Conservation (phyloP, 2,113 vertebrate genomes). For the Hucho hucho region DNA sequence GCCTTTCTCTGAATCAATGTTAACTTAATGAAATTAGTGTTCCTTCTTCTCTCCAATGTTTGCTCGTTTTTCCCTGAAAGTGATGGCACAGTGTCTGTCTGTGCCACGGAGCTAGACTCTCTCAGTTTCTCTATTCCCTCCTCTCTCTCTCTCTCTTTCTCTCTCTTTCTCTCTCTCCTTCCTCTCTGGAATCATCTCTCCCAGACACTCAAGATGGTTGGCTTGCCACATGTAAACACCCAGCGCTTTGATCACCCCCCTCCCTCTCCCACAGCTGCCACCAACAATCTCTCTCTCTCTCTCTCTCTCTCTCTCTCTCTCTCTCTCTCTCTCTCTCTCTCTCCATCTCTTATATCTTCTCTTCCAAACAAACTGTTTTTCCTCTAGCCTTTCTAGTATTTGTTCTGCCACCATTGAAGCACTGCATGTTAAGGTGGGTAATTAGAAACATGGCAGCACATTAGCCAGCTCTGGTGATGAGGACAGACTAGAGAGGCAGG, state of each 20-base stretch:
- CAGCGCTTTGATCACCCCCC: constrained; percentile 58
- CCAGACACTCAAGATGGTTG: constrained; percentile 52
- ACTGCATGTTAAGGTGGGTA: constrained; percentile 52
- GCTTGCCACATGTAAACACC: constrained; percentile 58
- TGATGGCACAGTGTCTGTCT: no score
- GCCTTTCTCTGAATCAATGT: constrained; percentile 46
- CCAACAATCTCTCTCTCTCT: constrained; percentile 45
- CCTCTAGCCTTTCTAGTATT: not conserved
- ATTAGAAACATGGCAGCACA: constrained; percentile 66
- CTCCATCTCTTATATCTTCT: constrained; percentile 24
- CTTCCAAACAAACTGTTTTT: constrained; percentile 12
- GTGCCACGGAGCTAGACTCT: not conserved
- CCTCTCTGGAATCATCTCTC: constrained; percentile 43
- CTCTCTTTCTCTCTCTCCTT: not conserved
- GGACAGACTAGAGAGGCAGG: constrained; percentile 17
- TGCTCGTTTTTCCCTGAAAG: constrained; percentile 5
- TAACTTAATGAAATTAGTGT: constrained; percentile 60
- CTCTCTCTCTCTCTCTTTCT: constrained; percentile 33
- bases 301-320: not conserved
- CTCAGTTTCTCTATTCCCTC: not conserved
- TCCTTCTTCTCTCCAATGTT: constrained; percentile 31
- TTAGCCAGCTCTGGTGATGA: constrained; percentile 52
- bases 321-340: not conserved
- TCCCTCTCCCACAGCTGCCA: constrained; percentile 52
- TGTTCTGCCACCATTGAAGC: constrained; percentile 5